Evolutionary conservation across 2,888 invertebrate genomes (phyloP).

Genomic region (Quadroppia sp.): DNA sequence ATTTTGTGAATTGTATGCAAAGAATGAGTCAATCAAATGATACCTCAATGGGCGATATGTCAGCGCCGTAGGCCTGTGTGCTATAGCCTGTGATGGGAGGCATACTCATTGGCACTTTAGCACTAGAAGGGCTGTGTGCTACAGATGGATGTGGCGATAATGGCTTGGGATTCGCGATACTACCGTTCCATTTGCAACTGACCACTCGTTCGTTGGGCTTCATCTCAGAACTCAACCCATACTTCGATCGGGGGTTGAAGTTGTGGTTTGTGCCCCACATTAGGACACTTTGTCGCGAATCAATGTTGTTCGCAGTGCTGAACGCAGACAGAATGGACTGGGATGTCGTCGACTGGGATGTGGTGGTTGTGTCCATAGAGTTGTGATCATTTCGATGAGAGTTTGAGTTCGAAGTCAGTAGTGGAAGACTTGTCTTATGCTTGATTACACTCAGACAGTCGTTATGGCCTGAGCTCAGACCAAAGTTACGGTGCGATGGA

Average conservation of each 20-base stretch:
- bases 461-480: slow-evolving; percentile 42
- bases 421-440: slow-evolving; percentile 43
- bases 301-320: slow-evolving; percentile 52
- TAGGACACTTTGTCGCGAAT: slow-evolving; percentile 77
- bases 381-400: slow-evolving; percentile 44
- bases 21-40: background rate
- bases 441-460: slow-evolving; percentile 46
- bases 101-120: slow-evolving; percentile 46
- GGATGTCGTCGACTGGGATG: slow-evolving; percentile 25
- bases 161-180: slow-evolving; percentile 44
- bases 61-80: slow-evolving; percentile 41
- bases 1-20: background rate
- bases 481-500: slow-evolving; percentile 45
- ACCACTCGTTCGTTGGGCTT: slow-evolving; percentile 41
- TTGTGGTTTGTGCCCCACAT: slow-evolving; percentile 70
- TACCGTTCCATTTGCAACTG: slow-evolving; percentile 46
- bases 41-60: slow-evolving; percentile 34
- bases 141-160: slow-evolving; percentile 44
- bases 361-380: slow-evolving; percentile 34
- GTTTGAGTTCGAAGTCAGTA: slow-evolving; percentile 35
- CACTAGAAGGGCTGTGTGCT: slow-evolving; percentile 40
- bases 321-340: slow-evolving; percentile 43
- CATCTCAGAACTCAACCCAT: slow-evolving; percentile 43
- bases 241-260: slow-evolving; percentile 41
- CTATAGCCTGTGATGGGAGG: slow-evolving; percentile 42